Percentiles rank a stretch among this genome's conserved stretches.
phyloP scores from a whole-genome alignment of 2,797 vertebrate species.

The Cossypha heuglini region DNA sequence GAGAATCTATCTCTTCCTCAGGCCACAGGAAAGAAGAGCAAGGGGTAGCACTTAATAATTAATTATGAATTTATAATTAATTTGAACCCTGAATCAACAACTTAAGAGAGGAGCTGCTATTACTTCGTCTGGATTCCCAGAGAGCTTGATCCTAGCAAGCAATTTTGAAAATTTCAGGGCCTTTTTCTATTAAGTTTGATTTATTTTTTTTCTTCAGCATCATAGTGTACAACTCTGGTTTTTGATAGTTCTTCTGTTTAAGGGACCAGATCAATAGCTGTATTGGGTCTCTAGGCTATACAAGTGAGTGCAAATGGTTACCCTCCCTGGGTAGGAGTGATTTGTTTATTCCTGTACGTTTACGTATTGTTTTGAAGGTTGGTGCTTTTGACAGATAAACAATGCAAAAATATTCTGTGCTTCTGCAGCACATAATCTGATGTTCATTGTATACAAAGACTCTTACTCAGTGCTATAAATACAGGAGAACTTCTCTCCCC shows the following conservation, averaged over 20 bases:
- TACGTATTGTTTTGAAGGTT: neutral
- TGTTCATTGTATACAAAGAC: neutral
- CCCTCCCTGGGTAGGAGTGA: neutral
- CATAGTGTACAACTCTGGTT: fast-evolving
- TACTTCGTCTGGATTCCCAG: neutral
- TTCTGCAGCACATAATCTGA: neutral
- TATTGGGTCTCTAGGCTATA: neutral
- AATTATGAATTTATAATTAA: slow-evolving; percentile 70
- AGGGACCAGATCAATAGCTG: neutral
- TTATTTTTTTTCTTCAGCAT: neutral
- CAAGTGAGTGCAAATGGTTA: neutral
- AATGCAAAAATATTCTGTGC: neutral
- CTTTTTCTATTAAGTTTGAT: slow-evolving; percentile 12
- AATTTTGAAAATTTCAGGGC: neutral
- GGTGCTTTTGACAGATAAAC: neutral
- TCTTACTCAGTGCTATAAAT: neutral
- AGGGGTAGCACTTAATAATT: slow-evolving; percentile 62
- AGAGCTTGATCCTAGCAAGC: neutral
- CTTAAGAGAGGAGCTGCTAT: neutral
- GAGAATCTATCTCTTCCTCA: slow-evolving; percentile 49
- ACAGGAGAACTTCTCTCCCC: neutral
- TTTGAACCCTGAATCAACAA: slow-evolving; percentile 44
- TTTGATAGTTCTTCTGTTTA: neutral
- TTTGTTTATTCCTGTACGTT: neutral
- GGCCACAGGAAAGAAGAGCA: slow-evolving; percentile 49